Evolutionary conservation across 1,140 invertebrate genomes (phyloP).

Genomic region (Spodoptera litura): DNA sequence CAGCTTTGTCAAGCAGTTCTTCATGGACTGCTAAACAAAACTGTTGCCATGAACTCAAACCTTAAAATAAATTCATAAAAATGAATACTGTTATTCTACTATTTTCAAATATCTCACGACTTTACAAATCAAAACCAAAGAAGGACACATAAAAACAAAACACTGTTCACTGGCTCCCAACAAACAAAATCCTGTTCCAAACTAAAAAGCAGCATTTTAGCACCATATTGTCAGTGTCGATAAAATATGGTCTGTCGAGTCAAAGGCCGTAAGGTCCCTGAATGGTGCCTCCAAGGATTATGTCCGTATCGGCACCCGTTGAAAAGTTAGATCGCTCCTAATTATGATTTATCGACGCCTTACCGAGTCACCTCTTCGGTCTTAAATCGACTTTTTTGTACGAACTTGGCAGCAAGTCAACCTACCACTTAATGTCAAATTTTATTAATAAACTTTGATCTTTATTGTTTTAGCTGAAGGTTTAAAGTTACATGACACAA

Average conservation of each 20-base stretch:
- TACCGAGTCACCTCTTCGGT: background rate
- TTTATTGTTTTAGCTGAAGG: background rate
- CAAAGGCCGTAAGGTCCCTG: conserved; percentile 45
- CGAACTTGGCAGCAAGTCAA: too few species aligned
- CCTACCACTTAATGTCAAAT: too few species aligned
- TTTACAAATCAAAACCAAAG: background rate
- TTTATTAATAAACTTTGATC: background rate
- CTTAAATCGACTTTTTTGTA: conserved; percentile 7
- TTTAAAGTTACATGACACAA: too few species aligned
- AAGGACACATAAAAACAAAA: background rate
- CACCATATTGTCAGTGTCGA: conserved; percentile 53
- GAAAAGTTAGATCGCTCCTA: conserved; percentile 66
- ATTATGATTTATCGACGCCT: conserved; percentile 73
- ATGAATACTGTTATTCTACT: too few species aligned
- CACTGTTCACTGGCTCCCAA: background rate
- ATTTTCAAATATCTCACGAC: background rate
- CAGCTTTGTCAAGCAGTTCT: too few species aligned
- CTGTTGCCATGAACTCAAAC: too few species aligned
- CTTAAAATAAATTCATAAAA: too few species aligned
- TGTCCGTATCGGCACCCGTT: conserved; percentile 71
- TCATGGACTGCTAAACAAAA: too few species aligned
- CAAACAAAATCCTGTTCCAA: background rate
- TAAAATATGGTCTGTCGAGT: conserved; percentile 57
- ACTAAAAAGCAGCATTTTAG: conserved; percentile 53
- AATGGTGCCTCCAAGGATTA: conserved; percentile 59